Evolutionary conservation across 2,797 vertebrate species (phyloP), one percentile per base, ranked within the genome.

Genomic region (Anguilla anguilla): DNA sequence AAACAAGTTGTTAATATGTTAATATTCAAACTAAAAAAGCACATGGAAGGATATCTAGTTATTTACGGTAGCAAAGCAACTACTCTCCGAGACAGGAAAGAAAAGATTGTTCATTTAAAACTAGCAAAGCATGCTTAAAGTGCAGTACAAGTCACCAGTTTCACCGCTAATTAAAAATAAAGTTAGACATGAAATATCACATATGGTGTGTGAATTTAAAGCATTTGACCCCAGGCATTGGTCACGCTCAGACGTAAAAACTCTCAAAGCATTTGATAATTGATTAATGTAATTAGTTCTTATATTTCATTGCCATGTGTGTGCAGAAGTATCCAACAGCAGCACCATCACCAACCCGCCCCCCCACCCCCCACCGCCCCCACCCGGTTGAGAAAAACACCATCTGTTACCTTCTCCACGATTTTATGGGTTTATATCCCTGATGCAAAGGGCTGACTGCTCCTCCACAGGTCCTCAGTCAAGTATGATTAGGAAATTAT

Each of bases 401-500:
- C 17, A 79, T 79, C 74, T 79, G 74, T 79, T 13, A 43, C 74
- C 13, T 43, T 39, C 10, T 43, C 43, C 74, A 39, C 17, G 2
- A 46, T 46, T 13, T 39, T 13, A 74, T 35, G 72, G 72, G 10
- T 74, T 17, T 74, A 39, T 35, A 17, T 74, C 74, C 17, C 35
- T 79, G 74, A 49, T 82, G 51, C 46, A 1, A 51, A n/a, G 46
- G 19, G 35, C 19, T 49, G 46, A 49, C 43, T 82, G 79, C 22
- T 49, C 22, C 15, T 15, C 74, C 39, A 46, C 3, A 82, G 22
- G 5, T 82, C 46, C 10, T 13, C 43, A 82, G 43, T 82, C 43
- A 82, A 51, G 79, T 82, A 82, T 82, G 43, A 82, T 51, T 82
- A 51, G 43, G 46, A 82, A 22, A 82, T 49, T 51, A 82, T 51